Base-by-base conservation (phyloP, 2,888 invertebrate species). In the Podotricha telesiphe region DNA sequence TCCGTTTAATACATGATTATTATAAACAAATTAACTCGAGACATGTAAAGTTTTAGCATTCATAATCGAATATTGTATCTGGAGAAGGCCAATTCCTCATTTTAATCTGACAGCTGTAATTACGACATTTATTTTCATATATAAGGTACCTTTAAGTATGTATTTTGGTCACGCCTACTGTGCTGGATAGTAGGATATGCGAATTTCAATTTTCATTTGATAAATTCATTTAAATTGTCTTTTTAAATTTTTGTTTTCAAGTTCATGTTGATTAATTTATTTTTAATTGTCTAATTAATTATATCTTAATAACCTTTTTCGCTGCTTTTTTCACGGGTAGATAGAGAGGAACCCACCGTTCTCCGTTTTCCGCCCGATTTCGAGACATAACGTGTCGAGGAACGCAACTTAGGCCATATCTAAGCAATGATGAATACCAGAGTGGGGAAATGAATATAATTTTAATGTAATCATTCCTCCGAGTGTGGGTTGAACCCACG, bases 41-140 rank as follows among this genome's bases (percentile, higher is more conserved):
- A 10, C 37, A 19, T 34, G 45, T 19, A 59, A 50, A 15, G 61
- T 51, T n/a, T n/a, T n/a, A 59, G 22, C 65, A 58, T 58, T 65
- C 58, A 58, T 58, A 40, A 53, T 53, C 53, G 53, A 53, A 53
- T 53, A 53, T 51, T 34, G 28, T 51, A 42, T 59, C 59, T 17
- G 59, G 34, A 34, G 45, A 51, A 61, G 40, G 59, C 58, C 59
- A 67, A 42, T 67, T 59, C 51, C 45, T 67, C 45, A 53, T 67
- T 53, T 67, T 61, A 67, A 67, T 61, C 67, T 58, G 61, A 67
- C 65, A 34, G 61, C 45, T 67, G 50, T 61, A 61, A 67, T 67
- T 67, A 53, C 15, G 67, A 28, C 61, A 62, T 62, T 62, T 62
- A 62, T 34, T 62, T 62, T 48, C 22, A 28, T 42, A 13, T 42